phyloP scores from a whole-genome alignment of 35 echinoderm and acorn worm genomes.

The Chiridota heheva region DNA sequence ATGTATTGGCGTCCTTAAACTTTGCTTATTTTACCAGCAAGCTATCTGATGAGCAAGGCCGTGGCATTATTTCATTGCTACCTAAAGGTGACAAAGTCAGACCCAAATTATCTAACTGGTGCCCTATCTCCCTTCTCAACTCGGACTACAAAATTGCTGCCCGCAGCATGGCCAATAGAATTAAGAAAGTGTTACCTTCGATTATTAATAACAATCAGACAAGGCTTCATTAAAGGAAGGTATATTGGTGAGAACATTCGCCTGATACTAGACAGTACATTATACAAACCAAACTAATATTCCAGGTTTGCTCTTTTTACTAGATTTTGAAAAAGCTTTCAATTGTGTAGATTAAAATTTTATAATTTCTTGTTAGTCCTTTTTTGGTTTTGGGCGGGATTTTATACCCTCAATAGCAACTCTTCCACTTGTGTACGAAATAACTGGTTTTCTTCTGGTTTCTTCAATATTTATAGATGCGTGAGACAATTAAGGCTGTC shows the following conservation, averaged over 20 bases:
- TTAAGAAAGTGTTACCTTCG: not conserved
- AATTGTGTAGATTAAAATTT: slow-evolving; percentile 18
- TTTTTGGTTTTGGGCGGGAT: slow-evolving; percentile 14
- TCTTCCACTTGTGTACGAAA: slow-evolving; percentile 11
- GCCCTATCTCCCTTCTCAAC: slow-evolving; percentile 37
- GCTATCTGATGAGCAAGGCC: slow-evolving; percentile 17
- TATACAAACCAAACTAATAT: not conserved
- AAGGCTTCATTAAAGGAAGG: slow-evolving; percentile 19
- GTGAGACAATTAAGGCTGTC: slow-evolving; percentile 28
- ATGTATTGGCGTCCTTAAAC: slow-evolving; percentile 12
- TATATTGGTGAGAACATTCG: slow-evolving; percentile 36
- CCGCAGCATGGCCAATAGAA: not conserved
- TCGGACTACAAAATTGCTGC: slow-evolving; percentile 19
- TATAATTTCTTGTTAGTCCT: not conserved
- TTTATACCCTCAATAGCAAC: slow-evolving; percentile 25
- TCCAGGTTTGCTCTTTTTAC: not conserved
- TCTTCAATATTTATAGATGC: slow-evolving; percentile 9
- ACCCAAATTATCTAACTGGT: not conserved
- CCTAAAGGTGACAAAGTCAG: slow-evolving; percentile 6
- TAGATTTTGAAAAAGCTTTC: slow-evolving; percentile 25
- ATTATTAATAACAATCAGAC: slow-evolving; percentile 7
- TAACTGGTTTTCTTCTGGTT: slow-evolving; percentile 8
- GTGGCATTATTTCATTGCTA: not conserved
- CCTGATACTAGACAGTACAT: not conserved
- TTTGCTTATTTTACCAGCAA: not conserved